phyloP scores from a whole-genome alignment of 2,113 vertebrate genomes.

The Ctenomys sociabilis region DNA sequence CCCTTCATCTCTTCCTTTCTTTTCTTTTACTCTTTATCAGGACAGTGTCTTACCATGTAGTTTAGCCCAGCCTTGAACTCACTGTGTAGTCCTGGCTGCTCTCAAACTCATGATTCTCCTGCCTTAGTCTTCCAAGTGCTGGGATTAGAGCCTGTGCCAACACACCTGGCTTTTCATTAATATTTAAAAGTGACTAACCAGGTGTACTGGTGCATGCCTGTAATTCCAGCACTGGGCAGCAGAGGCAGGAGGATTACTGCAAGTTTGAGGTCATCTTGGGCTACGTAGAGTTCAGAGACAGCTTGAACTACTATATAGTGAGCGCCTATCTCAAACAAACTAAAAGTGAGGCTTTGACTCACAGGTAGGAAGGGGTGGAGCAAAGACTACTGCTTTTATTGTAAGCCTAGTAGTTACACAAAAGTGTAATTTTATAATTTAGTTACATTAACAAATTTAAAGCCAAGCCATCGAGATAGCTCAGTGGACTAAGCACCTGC shows the following conservation, averaged over 20 bases:
- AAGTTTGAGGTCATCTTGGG: too few species aligned
- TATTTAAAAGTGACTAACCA: background rate
- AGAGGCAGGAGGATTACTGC: too few species aligned
- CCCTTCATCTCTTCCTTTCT: background rate
- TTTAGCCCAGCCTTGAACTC: background rate
- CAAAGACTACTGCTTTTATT: background rate
- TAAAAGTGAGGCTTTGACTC: background rate
- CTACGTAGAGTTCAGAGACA: too few species aligned
- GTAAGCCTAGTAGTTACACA: background rate
- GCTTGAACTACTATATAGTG: too few species aligned
- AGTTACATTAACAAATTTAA: background rate
- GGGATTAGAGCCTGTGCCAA: background rate
- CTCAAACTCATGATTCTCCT: background rate
- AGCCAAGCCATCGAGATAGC: too few species aligned
- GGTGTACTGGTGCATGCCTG: too few species aligned
- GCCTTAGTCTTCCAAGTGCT: background rate
- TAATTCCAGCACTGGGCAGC: too few species aligned
- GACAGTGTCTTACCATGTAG: background rate
- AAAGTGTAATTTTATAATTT: background rate
- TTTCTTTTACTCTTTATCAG: background rate
- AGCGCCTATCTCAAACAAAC: too few species aligned
- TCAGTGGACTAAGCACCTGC: too few species aligned
- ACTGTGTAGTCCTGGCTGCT: background rate
- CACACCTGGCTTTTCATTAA: background rate
- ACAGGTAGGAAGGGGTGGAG: background rate